Conservation (phyloP, 2,888 invertebrate species). For the Harpagoxenus sublaevis region DNA sequence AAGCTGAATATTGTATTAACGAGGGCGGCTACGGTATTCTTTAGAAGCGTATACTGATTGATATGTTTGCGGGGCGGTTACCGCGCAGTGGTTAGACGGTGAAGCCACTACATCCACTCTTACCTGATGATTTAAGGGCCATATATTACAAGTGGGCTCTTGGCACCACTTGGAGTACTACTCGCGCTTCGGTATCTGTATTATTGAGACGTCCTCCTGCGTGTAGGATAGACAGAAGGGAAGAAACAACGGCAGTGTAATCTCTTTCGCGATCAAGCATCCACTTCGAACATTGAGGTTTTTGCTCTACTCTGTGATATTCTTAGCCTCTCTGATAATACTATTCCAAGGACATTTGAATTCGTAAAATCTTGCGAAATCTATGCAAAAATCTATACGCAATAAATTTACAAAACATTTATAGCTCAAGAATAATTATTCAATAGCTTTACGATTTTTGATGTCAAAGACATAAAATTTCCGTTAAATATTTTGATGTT, state of each 20-base stretch:
- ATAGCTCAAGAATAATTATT: neutral
- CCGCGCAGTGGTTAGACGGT: conserved; percentile 78
- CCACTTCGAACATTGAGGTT: neutral
- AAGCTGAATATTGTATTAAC: conserved; percentile 40
- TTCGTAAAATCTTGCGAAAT: neutral
- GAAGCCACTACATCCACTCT: conserved; percentile 82
- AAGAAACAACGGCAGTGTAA: neutral
- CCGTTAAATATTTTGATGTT: neutral
- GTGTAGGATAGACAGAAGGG: conserved; percentile 62
- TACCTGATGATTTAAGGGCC: conserved; percentile 85
- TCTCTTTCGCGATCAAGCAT: conserved; percentile 16
- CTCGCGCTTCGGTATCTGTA: conserved; percentile 77
- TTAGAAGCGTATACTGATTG: conserved; percentile 79
- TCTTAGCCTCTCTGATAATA: neutral
- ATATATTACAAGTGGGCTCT: conserved; percentile 84
- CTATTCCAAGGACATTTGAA: neutral
- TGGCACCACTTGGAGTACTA: conserved; percentile 80
- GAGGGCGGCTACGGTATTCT: conserved; percentile 35
- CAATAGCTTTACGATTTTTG: neutral
- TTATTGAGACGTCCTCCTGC: conserved; percentile 81
- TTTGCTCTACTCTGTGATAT: conserved; percentile 2
- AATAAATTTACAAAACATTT: neutral
- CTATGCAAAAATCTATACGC: neutral
- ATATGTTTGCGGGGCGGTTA: conserved; percentile 85
- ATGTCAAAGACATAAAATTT: neutral